These are phyloP conservation scores for Drosophila parabipectinata DNA, from an alignment of 1,140 invertebrate genomes.

Conservation along the genomic window DNA sequence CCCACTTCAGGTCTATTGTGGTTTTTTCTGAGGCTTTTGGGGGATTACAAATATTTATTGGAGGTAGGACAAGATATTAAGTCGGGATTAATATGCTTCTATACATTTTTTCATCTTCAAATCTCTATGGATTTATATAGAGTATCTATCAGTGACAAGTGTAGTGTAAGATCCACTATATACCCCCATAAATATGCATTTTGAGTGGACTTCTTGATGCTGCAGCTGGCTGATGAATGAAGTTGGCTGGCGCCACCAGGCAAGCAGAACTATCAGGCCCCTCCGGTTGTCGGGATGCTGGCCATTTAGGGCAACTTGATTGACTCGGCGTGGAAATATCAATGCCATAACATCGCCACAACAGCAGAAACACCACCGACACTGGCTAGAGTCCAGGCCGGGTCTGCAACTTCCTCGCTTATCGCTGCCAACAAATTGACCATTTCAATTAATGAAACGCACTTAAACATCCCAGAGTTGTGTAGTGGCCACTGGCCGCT, in stretches of 20 bases:
- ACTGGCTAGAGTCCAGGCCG: conserved; percentile 13
- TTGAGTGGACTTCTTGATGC: conserved; percentile 41
- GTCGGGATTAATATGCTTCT: neutral
- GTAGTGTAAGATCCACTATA: too few species aligned
- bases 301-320: conserved; percentile 65
- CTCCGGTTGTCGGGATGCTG: conserved; percentile 23
- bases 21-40: neutral
- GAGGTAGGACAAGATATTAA: conserved; percentile 5
- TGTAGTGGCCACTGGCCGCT: conserved; percentile 6
- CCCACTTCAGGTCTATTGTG: conserved; percentile 21
- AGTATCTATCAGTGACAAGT: neutral
- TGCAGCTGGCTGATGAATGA: conserved; percentile 57
- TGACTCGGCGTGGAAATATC: conserved; percentile 24
- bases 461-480: conserved; percentile 67
- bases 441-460: conserved; percentile 82
- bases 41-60: conserved; percentile 16
- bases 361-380: neutral
- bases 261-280: conserved; percentile 56
- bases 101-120: too few species aligned
- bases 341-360: conserved; percentile 13
- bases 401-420: conserved; percentile 44
- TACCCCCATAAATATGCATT: conserved; percentile 41
- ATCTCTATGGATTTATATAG: neutral
- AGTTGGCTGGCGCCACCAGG: conserved; percentile 59
- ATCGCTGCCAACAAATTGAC: conserved; percentile 74